phyloP scores from a whole-genome alignment of 2,888 invertebrate genomes.

The Protophormia terraenovae region DNA sequence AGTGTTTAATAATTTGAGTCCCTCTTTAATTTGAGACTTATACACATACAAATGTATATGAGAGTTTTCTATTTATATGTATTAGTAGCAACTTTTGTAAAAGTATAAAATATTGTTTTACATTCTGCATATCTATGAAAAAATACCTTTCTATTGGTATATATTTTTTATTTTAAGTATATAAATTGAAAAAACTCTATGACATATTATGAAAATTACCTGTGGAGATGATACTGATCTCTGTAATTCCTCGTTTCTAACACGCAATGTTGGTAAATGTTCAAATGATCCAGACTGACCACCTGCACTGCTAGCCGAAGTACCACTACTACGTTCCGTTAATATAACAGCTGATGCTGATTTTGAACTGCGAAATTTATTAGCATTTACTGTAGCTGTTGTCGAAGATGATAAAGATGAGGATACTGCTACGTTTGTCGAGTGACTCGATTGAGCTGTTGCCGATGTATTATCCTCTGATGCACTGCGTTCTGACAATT shows the following conservation, averaged over 20 bases:
- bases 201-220: no score
- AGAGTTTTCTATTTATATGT: no score
- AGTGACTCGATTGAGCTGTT: constrained; percentile 26
- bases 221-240: constrained; percentile 85
- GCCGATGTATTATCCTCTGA: constrained; percentile 55
- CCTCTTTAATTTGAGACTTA: no score
- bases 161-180: no score
- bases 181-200: no score
- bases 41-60: no score
- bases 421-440: not conserved
- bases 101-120: no score
- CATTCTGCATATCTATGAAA: no score
- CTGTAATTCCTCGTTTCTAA: constrained; percentile 84
- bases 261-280: constrained; percentile 81
- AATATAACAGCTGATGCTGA: constrained; percentile 73
- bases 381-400: not conserved
- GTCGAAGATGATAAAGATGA: not conserved
- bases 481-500: constrained; percentile 54
- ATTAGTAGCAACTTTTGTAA: no score
- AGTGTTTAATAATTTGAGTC: no score
- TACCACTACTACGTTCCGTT: constrained; percentile 69
- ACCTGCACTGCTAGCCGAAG: constrained; percentile 74
- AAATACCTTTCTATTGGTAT: no score
- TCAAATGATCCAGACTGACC: constrained; percentile 78
- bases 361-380: constrained; percentile 75